Conservation (phyloP, 2,797 vertebrate genomes). For the Falco biarmicus region DNA sequence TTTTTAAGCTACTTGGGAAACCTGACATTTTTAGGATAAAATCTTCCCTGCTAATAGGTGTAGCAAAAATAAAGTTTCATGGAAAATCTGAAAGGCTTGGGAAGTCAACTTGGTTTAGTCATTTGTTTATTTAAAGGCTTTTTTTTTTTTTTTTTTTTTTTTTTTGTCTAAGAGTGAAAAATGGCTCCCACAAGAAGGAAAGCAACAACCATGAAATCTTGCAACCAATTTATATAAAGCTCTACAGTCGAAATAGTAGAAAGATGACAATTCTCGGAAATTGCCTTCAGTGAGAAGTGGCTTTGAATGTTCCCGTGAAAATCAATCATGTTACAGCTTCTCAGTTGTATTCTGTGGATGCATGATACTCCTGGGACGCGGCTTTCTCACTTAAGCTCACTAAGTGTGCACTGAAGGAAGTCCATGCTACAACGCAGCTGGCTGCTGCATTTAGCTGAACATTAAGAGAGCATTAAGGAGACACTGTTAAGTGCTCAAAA, state of each 20-base stretch:
- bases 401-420: background rate
- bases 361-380: background rate
- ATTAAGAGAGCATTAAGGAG: background rate
- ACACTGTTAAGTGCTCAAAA: background rate
- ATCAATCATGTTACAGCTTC: slow-evolving; percentile 42
- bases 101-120: background rate
- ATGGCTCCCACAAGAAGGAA: slow-evolving; percentile 30
- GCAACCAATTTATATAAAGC: slow-evolving; percentile 24
- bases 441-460: background rate
- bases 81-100: background rate
- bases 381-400: background rate
- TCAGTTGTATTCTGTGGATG: background rate
- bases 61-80: background rate
- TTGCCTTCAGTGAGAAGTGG: slow-evolving; percentile 49
- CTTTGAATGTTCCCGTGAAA: slow-evolving; percentile 63
- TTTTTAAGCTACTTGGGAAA: background rate
- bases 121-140: slow-evolving; percentile 20
- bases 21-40: background rate
- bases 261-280: slow-evolving; percentile 49
- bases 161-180: slow-evolving; percentile 15
- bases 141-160: background rate
- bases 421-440: background rate
- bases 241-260: background rate
- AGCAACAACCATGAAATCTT: slow-evolving; percentile 9
- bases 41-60: background rate